Conservation (phyloP, 2,113 vertebrate species). For the Elephas maximus region DNA sequence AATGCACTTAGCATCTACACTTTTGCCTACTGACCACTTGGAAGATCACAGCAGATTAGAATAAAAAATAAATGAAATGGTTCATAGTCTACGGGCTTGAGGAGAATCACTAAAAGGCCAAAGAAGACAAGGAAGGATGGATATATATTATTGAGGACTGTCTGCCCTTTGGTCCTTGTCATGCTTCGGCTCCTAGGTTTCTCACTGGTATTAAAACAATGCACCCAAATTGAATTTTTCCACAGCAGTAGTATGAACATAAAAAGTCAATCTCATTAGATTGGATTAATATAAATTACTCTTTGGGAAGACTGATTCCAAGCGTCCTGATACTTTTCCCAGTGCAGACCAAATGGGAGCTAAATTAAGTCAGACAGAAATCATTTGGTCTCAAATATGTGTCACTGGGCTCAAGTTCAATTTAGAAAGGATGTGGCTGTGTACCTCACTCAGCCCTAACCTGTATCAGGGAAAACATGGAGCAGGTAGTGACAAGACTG, state of each 20-base stretch:
- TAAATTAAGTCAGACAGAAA: background rate
- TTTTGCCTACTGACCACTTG: background rate
- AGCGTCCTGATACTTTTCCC: background rate
- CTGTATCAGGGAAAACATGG: background rate
- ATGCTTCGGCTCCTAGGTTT: background rate
- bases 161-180: background rate
- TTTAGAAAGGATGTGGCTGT: background rate
- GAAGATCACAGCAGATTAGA: background rate
- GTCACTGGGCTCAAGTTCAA: background rate
- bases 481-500: no score
- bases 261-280: background rate
- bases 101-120: conserved; percentile 11
- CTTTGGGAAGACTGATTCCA: background rate
- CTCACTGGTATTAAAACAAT: background rate
- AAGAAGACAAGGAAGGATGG: background rate
- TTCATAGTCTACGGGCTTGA: background rate
- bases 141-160: background rate
- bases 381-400: background rate
- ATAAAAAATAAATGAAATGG: background rate
- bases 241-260: background rate
- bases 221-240: background rate
- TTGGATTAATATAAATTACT: background rate
- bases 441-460: background rate
- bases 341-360: background rate
- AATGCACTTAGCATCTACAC: background rate